Evolutionary conservation across 2,888 invertebrate genomes (phyloP).

Genomic region (Rhamnusium bicolor): DNA sequence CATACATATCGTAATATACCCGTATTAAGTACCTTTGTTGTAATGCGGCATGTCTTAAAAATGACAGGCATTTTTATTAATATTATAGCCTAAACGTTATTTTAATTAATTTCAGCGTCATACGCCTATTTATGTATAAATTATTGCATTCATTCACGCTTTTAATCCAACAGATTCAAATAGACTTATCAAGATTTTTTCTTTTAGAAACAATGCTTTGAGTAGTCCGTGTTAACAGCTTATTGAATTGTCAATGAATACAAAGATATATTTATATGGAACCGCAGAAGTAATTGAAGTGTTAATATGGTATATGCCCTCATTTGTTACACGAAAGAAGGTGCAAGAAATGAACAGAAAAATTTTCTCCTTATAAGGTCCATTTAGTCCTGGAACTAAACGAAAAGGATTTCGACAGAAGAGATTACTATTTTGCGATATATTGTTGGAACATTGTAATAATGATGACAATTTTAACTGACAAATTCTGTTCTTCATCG

Average conservation of each 20-base stretch:
- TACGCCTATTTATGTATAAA: not conserved
- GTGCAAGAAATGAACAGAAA: not conserved
- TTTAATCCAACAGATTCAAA: not conserved
- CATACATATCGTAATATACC: too few species aligned
- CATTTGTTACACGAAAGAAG: not conserved
- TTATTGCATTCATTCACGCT: not conserved
- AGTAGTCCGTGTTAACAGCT: not conserved
- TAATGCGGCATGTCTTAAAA: too few species aligned
- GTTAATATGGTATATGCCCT: not conserved
- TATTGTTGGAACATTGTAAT: too few species aligned
- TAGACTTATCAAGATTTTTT: not conserved
- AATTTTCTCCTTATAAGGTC: too few species aligned
- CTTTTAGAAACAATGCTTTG: not conserved
- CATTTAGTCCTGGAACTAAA: too few species aligned
- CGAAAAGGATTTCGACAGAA: too few species aligned
- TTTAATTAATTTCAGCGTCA: not conserved
- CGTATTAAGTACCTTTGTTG: too few species aligned
- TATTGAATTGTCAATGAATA: not conserved
- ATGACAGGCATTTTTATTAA: too few species aligned
- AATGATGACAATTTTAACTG: too few species aligned
- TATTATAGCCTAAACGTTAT: not conserved
- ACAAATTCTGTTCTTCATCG: too few species aligned
- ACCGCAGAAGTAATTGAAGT: not conserved
- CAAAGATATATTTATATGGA: not conserved
- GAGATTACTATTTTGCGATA: too few species aligned